phyloP scores from a whole-genome alignment of 2,888 invertebrate genomes.

The Myopa testacea region DNA sequence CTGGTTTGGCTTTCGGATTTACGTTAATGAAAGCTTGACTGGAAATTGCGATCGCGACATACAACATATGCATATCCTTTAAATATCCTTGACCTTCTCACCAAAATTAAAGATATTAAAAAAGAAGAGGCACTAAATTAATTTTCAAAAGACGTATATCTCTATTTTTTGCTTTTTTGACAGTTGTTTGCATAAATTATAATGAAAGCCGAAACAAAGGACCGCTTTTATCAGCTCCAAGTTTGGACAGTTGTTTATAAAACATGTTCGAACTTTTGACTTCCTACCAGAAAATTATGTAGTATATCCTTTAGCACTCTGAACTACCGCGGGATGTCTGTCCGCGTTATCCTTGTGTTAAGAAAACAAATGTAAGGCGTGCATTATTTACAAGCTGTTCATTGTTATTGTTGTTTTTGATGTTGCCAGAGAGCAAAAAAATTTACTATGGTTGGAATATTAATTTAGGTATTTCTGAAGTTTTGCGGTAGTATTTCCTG shows the following conservation, averaged over 20 bases:
- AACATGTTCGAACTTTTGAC: background rate
- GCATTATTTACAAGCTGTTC: conserved; percentile 25
- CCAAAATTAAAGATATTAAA: too few relatives aligned
- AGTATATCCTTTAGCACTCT: too few relatives aligned
- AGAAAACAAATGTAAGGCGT: conserved; percentile 35
- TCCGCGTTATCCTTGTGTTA: conserved; percentile 9
- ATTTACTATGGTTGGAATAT: background rate
- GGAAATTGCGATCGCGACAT: too few relatives aligned
- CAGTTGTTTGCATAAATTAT: conserved; percentile 5
- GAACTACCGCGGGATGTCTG: background rate
- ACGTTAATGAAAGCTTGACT: too few relatives aligned
- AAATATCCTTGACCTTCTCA: too few relatives aligned
- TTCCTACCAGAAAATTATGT: too few relatives aligned
- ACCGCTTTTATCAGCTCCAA: background rate
- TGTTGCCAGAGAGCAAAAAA: background rate
- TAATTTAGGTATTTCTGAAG: background rate
- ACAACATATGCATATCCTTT: too few relatives aligned
- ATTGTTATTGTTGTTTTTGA: too few relatives aligned
- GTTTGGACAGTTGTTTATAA: background rate
- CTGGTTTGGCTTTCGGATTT: too few relatives aligned
- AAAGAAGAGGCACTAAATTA: too few relatives aligned
- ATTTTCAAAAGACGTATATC: too few relatives aligned
- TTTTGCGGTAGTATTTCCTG: background rate
- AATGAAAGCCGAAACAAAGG: too few relatives aligned
- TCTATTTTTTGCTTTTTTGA: background rate